Base-by-base conservation (phyloP, 2,888 invertebrate species). In the Amiota mariae region DNA sequence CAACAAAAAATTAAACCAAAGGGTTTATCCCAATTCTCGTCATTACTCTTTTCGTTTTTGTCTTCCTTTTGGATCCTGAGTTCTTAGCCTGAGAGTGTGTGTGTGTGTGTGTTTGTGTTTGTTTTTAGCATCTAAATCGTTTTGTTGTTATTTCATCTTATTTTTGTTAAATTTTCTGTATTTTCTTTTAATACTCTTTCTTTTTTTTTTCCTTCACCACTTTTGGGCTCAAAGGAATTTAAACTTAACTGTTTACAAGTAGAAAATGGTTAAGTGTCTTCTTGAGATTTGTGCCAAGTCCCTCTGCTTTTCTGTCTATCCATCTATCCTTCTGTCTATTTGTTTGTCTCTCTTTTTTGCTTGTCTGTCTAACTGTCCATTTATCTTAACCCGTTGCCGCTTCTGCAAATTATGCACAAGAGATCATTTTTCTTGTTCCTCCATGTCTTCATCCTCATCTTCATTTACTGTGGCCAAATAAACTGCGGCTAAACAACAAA, bases 351-450 rank as follows among this genome's bases (percentile, higher is more conserved):
- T 76, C 24, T 24, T 24, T 24, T 24, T 24, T 24, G 1, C 6
- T 36, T 36, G 36, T 36, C 8, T 36, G 4, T 36, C 36, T 36
- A 81, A 75, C 36, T 36, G 36, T 36, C 36, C 36, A 6, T 36
- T 6, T 36, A 36, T 36, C 36, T 36, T 36, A 36, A 36, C 36
- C 36, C 36, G 8, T 36, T 36, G 77, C 80, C 82, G 85, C 81
- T 77, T 82, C 83, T 84, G 86, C 84, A 85, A 85, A 86, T 86
- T 84, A 86, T 84, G 84, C 84, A 85, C 83, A 81, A 79, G 82
- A 84, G 84, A 84, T 83, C 81, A 86, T 86, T 85, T 85, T 86
- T 81, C 83, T 85, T 80, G 54, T 54, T 78, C 8, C 13, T 46
- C 1, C 46, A 63, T 63, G 46, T 36, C 11, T 61, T 63, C 13